These are phyloP conservation scores for Salminus brasiliensis DNA, from an alignment of 2,113 vertebrate species.

Conservation along the genomic window DNA sequence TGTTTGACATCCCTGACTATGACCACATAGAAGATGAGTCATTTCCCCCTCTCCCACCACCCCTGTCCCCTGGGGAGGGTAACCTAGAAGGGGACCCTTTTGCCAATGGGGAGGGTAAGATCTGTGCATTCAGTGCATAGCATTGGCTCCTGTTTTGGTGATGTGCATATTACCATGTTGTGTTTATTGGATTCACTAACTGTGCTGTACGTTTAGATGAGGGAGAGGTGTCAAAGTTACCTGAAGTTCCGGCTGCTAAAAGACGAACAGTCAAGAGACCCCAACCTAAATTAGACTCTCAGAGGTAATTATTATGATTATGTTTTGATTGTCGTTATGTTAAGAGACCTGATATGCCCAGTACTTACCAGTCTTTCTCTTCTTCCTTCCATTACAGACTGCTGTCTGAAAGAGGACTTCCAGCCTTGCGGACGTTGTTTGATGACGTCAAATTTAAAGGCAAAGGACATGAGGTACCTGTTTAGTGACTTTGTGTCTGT, in stretches of 20 bases:
- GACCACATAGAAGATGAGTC: slow-evolving; percentile 81
- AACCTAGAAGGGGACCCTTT: slow-evolving; percentile 65
- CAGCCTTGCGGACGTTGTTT: slow-evolving; percentile 87
- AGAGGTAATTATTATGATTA: slow-evolving; percentile 76
- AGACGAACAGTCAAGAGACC: slow-evolving; percentile 82
- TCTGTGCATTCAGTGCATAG: neutral
- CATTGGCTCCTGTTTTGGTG: neutral
- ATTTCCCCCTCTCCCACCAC: slow-evolving; percentile 87
- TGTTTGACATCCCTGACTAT: slow-evolving; percentile 74
- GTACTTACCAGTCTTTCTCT: neutral
- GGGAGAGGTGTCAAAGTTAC: slow-evolving; percentile 74
- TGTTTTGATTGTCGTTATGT: too few relatives aligned
- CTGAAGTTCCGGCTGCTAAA: slow-evolving; percentile 75
- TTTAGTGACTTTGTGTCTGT: neutral
- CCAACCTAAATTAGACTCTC: slow-evolving; percentile 88
- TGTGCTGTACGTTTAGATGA: slow-evolving; percentile 56
- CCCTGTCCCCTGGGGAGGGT: slow-evolving; percentile 78
- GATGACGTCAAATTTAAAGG: slow-evolving; percentile 85
- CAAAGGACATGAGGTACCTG: slow-evolving; percentile 91
- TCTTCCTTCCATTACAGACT: slow-evolving; percentile 73
- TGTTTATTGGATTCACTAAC: neutral
- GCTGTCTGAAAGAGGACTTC: slow-evolving; percentile 88
- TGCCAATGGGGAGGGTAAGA: slow-evolving; percentile 70
- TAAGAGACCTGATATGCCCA: neutral
- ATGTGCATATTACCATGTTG: neutral